Base-by-base conservation (phyloP, 1,140 invertebrate species). In the Drosophila santomea region DNA sequence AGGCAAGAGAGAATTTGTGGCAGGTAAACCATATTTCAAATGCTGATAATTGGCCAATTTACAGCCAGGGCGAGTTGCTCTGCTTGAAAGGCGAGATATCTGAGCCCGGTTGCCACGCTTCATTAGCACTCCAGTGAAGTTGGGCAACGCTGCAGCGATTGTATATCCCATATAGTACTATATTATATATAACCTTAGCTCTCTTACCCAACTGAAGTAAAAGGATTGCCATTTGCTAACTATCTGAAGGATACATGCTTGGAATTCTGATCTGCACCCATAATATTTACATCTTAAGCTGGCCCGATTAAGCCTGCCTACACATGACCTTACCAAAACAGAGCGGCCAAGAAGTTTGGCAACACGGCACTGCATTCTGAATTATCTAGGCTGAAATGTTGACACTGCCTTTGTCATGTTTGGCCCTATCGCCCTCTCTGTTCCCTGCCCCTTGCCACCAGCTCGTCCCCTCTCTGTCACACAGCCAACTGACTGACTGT, bases 21-120 rank as follows among this genome's bases (percentile, higher is more conserved):
- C 84, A 88, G 84, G 84, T 88, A 88, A 78, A 80, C 50, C 77
- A 88, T 74, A 84, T 88, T 89, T 89, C 84, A 89, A 88, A 89
- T 88, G 77, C 73, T 63, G 84, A 88, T 88, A 88, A 88, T 88
- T 88, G 84, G 84, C 84, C 84, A 88, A 88, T 88, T 88, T 84
- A 89, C 67, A 71, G 61, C 23, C 75, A 44, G 55, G 38, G 32
- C 52, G 51, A 50, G 64, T 66, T 74, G 59, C 47, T 44, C 32
- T 59, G 51, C 44, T 74, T 74, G 41, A 51, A 55, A 74, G 59
- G 47, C 35, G 56, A 58, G 67, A 73, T 48, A 57, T 75, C 52
- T 28, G 48, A 47, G 43, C 67, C 23, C 41, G 69, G 67, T 78
- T 78, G 75, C 60, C 76, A 38, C 23, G 28, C 60, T 78, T 78